These are phyloP conservation scores for Neoascia interrupta DNA, from an alignment of 2,888 invertebrate genomes.

Conservation along the genomic window DNA sequence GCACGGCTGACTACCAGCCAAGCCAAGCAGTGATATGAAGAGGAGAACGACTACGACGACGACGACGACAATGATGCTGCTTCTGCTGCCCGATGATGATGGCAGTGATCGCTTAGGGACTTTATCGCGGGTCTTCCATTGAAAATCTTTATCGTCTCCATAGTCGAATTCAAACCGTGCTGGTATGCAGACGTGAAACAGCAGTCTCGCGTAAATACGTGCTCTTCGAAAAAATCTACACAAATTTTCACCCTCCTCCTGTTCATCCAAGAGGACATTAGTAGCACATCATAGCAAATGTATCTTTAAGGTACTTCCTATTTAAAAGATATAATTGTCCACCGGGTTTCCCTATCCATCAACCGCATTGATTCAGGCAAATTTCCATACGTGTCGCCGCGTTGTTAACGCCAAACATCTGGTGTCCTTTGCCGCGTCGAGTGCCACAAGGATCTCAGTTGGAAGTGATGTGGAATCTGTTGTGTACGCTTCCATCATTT, in stretches of 20 bases:
- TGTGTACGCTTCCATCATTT: conserved; percentile 34
- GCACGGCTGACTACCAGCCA: conserved; percentile 20
- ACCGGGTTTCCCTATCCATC: conserved; percentile 31
- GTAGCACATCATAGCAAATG: not conserved
- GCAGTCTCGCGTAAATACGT: conserved; percentile 57
- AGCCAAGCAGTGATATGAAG: conserved; percentile 39
- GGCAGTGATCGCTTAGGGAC: conserved; percentile 68
- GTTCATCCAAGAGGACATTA: conserved; percentile 26
- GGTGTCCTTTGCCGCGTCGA: conserved; percentile 46
- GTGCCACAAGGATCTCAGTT: conserved; percentile 28
- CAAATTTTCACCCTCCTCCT: not conserved
- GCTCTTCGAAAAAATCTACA: conserved; percentile 17
- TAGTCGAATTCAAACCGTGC: conserved; percentile 79
- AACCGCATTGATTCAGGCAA: conserved; percentile 14
- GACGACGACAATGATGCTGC: conserved; percentile 48
- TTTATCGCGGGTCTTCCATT: conserved; percentile 70
- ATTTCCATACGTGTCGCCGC: conserved; percentile 26
- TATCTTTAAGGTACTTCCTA: conserved; percentile 8
- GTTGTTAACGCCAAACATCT: conserved; percentile 70
- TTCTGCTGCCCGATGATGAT: conserved; percentile 63
- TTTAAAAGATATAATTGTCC: not conserved
- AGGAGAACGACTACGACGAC: conserved; percentile 37
- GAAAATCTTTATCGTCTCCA: conserved; percentile 69
- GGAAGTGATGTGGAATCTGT: conserved; percentile 35
- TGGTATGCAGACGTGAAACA: conserved; percentile 78